A percentile compares a stretch with the other conserved stretches of the same genome.
Conservation (phyloP, 2,797 vertebrate genomes). For the Takifugu ocellatus region DNA sequence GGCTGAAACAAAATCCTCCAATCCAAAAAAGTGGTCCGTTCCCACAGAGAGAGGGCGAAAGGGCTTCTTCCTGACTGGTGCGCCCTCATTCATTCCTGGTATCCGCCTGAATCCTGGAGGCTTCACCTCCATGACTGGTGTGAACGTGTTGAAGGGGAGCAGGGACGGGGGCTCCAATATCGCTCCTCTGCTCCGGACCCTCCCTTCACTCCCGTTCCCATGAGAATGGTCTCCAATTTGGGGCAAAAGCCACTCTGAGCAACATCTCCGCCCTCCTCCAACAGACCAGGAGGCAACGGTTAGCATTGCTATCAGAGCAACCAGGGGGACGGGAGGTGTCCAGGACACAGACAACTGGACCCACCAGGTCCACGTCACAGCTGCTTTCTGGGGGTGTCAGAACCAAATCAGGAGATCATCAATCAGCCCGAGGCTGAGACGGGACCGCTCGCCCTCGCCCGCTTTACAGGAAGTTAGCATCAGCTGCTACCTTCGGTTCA, state of each 20-base stretch:
- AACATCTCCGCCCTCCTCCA: conserved; percentile 41
- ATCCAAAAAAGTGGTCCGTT: conserved; percentile 19
- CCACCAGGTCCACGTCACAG: too few relatives aligned
- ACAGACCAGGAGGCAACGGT: conserved; percentile 31
- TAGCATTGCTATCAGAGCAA: conserved; percentile 18
- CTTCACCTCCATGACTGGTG: too few relatives aligned
- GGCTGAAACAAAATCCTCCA: conserved; percentile 38
- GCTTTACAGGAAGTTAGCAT: too few relatives aligned
- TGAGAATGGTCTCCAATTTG: conserved; percentile 59
- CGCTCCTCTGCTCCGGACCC: conserved; percentile 25
- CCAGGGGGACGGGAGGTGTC: background rate
- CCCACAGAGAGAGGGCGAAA: conserved; percentile 61
- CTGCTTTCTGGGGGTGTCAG: too few relatives aligned
- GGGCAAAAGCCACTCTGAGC: conserved; percentile 60
- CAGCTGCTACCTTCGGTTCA: too few relatives aligned
- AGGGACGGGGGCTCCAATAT: background rate
- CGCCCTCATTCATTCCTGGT: conserved; percentile 26
- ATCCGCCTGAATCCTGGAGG: conserved; percentile 10
- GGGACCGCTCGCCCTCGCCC: too few relatives aligned
- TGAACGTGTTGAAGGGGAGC: too few relatives aligned
- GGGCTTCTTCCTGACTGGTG: conserved; percentile 19
- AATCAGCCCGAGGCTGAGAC: too few relatives aligned
- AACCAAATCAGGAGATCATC: too few relatives aligned
- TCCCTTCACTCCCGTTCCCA: conserved; percentile 57
- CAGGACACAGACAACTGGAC: too few relatives aligned